Conservation (phyloP, 2,113 vertebrate species). For the Halichoeres trimaculatus region DNA sequence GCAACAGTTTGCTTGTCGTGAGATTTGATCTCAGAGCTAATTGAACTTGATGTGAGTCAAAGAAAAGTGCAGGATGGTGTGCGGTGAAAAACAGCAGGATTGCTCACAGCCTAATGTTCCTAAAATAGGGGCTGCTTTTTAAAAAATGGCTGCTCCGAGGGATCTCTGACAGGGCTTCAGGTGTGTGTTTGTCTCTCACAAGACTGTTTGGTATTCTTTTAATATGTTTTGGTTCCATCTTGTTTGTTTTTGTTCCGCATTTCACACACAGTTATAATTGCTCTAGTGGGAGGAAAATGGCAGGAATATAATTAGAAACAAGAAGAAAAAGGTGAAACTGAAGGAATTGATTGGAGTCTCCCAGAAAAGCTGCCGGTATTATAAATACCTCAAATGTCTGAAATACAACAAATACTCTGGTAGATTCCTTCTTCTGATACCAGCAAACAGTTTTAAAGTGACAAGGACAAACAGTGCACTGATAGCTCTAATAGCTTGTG, state of each 20-base stretch:
- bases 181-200: conserved; percentile 6
- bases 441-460: no score
- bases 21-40: conserved; percentile 57
- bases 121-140: conserved; percentile 33
- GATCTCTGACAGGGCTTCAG: conserved; percentile 11
- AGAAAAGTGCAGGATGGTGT: conserved; percentile 52
- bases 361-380: no score
- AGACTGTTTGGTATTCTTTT: not conserved
- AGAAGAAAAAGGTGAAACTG: no score
- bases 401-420: no score
- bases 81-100: conserved; percentile 6
- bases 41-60: conserved; percentile 56
- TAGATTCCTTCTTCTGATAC: no score
- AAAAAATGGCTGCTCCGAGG: conserved; percentile 57
- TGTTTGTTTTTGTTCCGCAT: not conserved
- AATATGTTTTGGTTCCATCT: no score
- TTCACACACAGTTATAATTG: not conserved
- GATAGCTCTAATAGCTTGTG: no score
- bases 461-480: no score
- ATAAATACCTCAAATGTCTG: no score
- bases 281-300: not conserved
- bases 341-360: no score
- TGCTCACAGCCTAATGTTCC: conserved; percentile 35
- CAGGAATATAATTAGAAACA: no score
- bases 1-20: conserved; percentile 51